Evolutionary conservation across 2,888 invertebrate species (phyloP), one percentile per base, ranked within the genome.

Genomic region (Blomia tropicalis): DNA sequence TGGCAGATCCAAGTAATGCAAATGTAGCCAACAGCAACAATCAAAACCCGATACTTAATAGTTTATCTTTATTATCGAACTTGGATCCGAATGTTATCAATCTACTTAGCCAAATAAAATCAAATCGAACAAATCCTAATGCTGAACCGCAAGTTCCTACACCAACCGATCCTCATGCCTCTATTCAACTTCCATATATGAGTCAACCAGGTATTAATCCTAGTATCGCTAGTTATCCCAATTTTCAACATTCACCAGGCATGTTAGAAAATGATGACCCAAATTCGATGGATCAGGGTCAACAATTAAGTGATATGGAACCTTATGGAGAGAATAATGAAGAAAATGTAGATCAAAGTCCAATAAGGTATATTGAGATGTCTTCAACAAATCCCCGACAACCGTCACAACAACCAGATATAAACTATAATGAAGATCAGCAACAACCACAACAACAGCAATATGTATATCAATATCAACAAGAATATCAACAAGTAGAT

Each of bases 381-480:
- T 47, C 47, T 19, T 47, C 41, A 41, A 2, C 2, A 41, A 2
- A 41, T 41, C 41, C 2, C 14, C 41, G 17, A n/a, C 17, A 19
- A n/a, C 32, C 5, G 14, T n/a, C 51, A 25, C 51, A 22, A 47
- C 51, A 47, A 47, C 23, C 7, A 47, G 7, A 47, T 22, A 27
- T 36, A 11, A 11, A 36, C 36, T n/a, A 41, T 14, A 41, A n/a
- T 17, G 41, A 14, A 17, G 41, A n/a, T 3, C 59, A 51, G 58
- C 27, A 23, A 59, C 25, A 51, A 25, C 14, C 59, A 41, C 59
- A 41, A 56, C 41, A 14, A n/a, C n/a, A n/a, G n/a, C n/a, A n/a
- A n/a, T n/a, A n/a, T n/a, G n/a, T n/a, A n/a, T n/a, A n/a, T n/a
- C n/a, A n/a, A n/a, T n/a, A 4, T 2, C 41, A 22, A 2, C 29